Evolutionary conservation across 2,113 vertebrate genomes (phyloP).

Genomic region (Psilopsiagon aymara): DNA sequence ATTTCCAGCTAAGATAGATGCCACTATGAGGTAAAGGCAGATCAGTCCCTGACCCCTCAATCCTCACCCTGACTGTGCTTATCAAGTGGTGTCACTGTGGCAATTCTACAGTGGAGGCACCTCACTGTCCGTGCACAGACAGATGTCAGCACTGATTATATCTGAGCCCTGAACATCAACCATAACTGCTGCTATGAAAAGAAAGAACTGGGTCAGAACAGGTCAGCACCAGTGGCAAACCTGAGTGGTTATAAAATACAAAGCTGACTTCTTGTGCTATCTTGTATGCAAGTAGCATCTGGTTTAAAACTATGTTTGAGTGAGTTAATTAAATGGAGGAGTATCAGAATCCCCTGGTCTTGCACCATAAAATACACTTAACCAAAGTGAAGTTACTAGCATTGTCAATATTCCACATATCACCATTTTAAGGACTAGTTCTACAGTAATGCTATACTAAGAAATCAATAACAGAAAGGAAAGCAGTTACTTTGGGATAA

Average conservation of each 20-base stretch:
- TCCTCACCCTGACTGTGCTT: neutral
- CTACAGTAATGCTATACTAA: neutral
- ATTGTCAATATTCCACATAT: neutral
- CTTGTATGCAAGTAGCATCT: neutral
- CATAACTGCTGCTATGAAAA: neutral
- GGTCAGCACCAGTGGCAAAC: neutral
- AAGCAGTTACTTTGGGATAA: neutral
- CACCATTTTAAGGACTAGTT: neutral
- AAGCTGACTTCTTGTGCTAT: neutral
- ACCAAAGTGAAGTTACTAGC: neutral
- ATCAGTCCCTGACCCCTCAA: neutral
- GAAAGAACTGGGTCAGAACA: neutral
- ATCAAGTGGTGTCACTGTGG: neutral
- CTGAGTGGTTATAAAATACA: neutral
- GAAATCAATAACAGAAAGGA: neutral
- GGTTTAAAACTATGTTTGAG: neutral
- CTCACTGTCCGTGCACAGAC: neutral
- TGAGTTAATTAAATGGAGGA: neutral
- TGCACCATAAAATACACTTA: neutral
- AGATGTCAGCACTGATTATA: neutral
- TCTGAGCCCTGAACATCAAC: neutral
- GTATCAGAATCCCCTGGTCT: neutral
- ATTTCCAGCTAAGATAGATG: rapidly evolving
- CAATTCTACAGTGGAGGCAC: neutral
- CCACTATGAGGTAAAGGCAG: neutral